Evolutionary conservation across 92 coral and sea anemone species (phyloP).

Genomic region (Zoanthus gigantus): DNA sequence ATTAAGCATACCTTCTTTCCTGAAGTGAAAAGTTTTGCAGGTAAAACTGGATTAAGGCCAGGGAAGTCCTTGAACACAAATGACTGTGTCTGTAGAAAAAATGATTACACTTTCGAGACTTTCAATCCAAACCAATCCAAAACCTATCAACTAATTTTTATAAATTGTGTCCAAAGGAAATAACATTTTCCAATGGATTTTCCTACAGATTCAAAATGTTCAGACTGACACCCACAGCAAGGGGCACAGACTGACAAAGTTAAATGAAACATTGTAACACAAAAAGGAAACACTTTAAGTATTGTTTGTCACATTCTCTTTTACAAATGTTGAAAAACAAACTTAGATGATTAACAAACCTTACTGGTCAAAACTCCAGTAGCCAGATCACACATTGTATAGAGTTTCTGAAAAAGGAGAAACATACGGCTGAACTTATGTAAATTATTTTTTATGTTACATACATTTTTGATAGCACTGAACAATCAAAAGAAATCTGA

Average conservation of each 20-base stretch:
- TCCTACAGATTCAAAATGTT: no score
- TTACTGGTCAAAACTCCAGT: conserved; percentile 79
- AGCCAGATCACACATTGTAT: conserved; percentile 90
- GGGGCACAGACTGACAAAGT: no score
- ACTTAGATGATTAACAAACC: conserved; percentile 46
- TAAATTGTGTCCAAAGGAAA: neutral
- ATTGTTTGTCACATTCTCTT: no score
- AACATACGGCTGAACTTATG: neutral
- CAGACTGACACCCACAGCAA: no score
- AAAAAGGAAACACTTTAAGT: no score
- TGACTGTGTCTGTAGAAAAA: conserved; percentile 71
- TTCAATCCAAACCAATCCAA: neutral
- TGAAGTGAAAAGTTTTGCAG: conserved; percentile 80
- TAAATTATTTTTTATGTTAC: neutral
- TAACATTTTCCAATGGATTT: no score
- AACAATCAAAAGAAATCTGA: neutral
- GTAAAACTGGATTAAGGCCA: conserved; percentile 76
- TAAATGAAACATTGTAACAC: neutral
- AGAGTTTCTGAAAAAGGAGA: conserved; percentile 71
- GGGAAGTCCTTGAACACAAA: conserved; percentile 86
- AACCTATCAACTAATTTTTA: neutral
- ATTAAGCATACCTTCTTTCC: conserved; percentile 67
- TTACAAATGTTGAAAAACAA: neutral
- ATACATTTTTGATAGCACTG: neutral
- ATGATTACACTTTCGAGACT: neutral